phyloP scores from a whole-genome alignment of 2,797 vertebrate species.

The Pyrocephalus nanus region DNA sequence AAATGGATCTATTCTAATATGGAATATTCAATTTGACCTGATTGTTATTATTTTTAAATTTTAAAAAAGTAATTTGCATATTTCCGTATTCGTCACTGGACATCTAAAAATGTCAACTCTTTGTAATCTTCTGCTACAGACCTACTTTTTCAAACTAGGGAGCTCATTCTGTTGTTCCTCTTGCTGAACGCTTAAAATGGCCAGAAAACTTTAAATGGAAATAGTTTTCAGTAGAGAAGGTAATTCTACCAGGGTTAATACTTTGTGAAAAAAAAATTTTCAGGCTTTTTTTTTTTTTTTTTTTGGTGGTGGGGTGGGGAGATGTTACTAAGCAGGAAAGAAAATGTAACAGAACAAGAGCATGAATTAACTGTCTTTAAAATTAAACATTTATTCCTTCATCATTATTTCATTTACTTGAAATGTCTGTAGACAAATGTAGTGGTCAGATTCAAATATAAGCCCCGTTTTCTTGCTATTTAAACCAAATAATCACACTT shows the following conservation, averaged over 20 bases:
- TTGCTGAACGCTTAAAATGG: not conserved
- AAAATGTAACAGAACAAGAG: not conserved
- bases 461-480: not conserved
- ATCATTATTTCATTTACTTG: not conserved
- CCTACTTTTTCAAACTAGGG: not conserved
- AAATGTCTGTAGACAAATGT: not conserved
- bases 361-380: not conserved
- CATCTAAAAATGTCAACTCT: not conserved
- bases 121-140: not conserved
- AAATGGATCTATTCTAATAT: not conserved
- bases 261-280: not conserved
- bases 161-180: not conserved
- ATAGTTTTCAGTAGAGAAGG: not conserved
- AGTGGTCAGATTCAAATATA: not conserved
- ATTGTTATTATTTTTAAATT: not conserved
- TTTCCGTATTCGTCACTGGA: not conserved
- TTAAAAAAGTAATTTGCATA: not conserved
- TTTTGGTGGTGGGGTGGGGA: fast-evolving
- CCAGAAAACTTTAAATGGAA: not conserved
- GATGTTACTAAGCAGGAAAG: not conserved
- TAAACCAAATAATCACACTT: not conserved
- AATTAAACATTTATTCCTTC: not conserved
- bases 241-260: not conserved
- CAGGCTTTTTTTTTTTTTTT: not conserved
- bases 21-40: not conserved